Base-by-base conservation (phyloP, 2,888 invertebrate genomes). In the Cerceris ruficornis region DNA sequence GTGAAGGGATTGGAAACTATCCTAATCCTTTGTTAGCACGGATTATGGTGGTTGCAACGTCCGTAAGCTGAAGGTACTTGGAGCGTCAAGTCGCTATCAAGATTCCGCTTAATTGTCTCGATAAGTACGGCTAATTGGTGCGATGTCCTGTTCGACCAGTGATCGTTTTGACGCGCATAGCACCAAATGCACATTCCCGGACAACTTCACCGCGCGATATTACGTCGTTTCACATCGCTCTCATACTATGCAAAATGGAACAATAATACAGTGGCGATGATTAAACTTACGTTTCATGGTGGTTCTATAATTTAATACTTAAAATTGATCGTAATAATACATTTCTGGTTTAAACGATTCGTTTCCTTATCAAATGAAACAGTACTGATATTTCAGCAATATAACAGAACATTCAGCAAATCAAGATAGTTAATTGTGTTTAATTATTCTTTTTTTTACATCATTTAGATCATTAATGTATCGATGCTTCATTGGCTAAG, bases 21-120 rank as follows among this genome's bases (percentile, higher is more conserved):
- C 60, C 67, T 76, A 76, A 83, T 79, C 68, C 69, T 69, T 79
- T 74, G 79, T 83, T 83, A 84, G 71, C 72, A 67, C 57, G 72
- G 83, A 84, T 83, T 84, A 83, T 62, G 66, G 60, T 28, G 50
- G 57, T 52, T 71, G 69, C 65, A 69, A 66, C 54, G 68, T 68
- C 68, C 57, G 65, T 52, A 61, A 75, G 70, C 66, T 76, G 66
- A 54, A 70, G 70, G 70, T 39, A 66, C 66, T 76, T 62, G 13
- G 57, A 58, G 69, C 66, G 70, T 77, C 77, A 76, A 77, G 61
- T 70, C 54, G 58, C 76, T 77, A 77, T 77, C 77, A 77, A 77
- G 77, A 76, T 77, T 70, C 54, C 65, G 66, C 67, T 62, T 70
- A 77, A 77, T 77, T 67, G 77, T 77, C 66, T 67, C 62, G 70